Evolutionary conservation across 2,797 vertebrate genomes (phyloP).

Genomic region (Ptychadena robeensis): DNA sequence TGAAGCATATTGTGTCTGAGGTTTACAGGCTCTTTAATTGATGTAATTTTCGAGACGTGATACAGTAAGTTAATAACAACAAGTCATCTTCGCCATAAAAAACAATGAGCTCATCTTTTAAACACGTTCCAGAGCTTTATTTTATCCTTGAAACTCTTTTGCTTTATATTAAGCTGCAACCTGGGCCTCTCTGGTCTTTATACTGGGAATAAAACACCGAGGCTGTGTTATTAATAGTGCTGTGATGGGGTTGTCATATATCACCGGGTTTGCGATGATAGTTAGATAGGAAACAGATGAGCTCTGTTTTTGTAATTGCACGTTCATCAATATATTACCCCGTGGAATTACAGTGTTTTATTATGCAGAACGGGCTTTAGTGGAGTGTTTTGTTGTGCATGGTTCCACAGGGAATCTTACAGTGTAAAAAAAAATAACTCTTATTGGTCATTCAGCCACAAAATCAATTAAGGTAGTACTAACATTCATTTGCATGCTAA

Average conservation of each 20-base stretch:
- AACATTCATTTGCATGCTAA: constrained; percentile 52
- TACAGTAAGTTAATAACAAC: not conserved
- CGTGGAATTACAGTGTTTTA: constrained; percentile 55
- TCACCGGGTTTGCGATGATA: constrained; percentile 43
- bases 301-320: constrained; percentile 50
- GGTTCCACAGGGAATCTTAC: constrained; percentile 34
- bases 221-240: constrained; percentile 43
- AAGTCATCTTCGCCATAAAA: no score
- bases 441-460: constrained; percentile 52
- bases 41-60: not conserved
- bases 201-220: constrained; percentile 20
- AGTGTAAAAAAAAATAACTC: constrained; percentile 36
- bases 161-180: not conserved
- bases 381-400: constrained; percentile 21
- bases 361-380: constrained; percentile 39
- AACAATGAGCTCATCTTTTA: not conserved
- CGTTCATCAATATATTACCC: constrained; percentile 55
- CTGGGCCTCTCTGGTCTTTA: constrained; percentile 5
- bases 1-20: not conserved
- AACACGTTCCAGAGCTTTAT: not conserved
- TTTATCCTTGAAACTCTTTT: not conserved
- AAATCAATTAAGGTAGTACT: constrained; percentile 42
- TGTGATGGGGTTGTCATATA: constrained; percentile 48
- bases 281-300: constrained; percentile 47
- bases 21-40: not conserved